A percentile compares a stretch with the other conserved stretches of the same genome.
These are phyloP conservation scores for Macaca nemestrina DNA, from an alignment of 2,113 vertebrate genomes.

Conservation along the genomic window DNA sequence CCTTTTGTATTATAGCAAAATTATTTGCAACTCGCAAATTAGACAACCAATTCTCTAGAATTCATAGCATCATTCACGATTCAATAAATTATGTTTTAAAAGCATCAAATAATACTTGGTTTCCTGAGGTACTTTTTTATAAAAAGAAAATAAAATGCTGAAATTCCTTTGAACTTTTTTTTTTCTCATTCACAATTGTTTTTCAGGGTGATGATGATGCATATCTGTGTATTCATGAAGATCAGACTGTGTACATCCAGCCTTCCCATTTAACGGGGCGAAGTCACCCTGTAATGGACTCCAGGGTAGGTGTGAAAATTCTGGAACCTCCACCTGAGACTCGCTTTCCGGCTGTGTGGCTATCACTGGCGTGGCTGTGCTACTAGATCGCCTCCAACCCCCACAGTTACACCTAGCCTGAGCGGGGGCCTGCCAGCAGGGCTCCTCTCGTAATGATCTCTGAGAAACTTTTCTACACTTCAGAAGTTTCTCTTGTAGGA, in stretches of 20 bases:
- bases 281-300: conserved; percentile 83
- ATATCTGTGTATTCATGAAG: conserved; percentile 87
- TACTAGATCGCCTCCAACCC: not conserved
- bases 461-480: not conserved
- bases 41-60: not conserved
- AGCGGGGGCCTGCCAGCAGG: not conserved
- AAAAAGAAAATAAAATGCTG: not conserved
- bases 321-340: not conserved
- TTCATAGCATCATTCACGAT: not conserved
- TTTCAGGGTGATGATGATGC: conserved; percentile 90
- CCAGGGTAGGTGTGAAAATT: conserved; percentile 80
- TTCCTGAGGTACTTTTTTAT: not conserved
- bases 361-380: not conserved
- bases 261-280: conserved; percentile 83
- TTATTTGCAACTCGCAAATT: not conserved
- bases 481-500: not conserved
- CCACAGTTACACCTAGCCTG: not conserved
- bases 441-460: not conserved
- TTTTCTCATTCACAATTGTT: not conserved
- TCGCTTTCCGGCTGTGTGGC: not conserved
- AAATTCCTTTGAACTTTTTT: not conserved
- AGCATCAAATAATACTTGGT: not conserved
- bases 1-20: not conserved
- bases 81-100: conserved; percentile 22
- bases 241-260: conserved; percentile 76